These are phyloP conservation scores for Sardinella longiceps DNA, from an alignment of 2,797 vertebrate species.

Conservation along the genomic window DNA sequence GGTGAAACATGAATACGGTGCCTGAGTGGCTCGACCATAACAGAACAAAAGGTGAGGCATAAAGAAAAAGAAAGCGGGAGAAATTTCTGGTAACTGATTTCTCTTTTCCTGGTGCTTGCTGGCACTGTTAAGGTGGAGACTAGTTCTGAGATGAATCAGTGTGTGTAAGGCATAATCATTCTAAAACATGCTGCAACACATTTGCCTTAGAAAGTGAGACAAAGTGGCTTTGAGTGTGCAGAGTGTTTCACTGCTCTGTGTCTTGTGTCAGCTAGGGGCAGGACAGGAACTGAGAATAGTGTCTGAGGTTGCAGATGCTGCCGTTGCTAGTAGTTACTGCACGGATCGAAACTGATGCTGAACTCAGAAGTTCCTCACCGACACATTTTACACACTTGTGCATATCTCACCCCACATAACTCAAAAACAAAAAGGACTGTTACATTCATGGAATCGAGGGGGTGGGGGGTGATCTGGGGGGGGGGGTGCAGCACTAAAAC, in stretches of 20 bases:
- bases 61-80: background rate
- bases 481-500: background rate
- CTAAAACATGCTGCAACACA: background rate
- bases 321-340: background rate
- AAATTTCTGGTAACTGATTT: conserved; percentile 12
- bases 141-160: conserved; percentile 4
- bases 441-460: background rate
- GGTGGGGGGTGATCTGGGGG: background rate
- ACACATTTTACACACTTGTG: background rate
- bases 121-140: background rate
- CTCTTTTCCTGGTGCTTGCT: background rate
- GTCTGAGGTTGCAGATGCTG: conserved; percentile 35
- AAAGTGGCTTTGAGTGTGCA: background rate
- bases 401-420: background rate
- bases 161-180: background rate
- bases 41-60: conserved; percentile 4
- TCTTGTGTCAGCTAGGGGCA: conserved; percentile 30
- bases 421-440: background rate
- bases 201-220: conserved; percentile 19
- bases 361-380: conserved; percentile 2
- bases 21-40: background rate
- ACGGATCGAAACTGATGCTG: conserved; percentile 6
- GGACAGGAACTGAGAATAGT: conserved; percentile 53
- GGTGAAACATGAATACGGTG: background rate
- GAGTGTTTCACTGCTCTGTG: background rate